Conservation (phyloP, 2,888 invertebrate species). For the Dynastes tityus region DNA sequence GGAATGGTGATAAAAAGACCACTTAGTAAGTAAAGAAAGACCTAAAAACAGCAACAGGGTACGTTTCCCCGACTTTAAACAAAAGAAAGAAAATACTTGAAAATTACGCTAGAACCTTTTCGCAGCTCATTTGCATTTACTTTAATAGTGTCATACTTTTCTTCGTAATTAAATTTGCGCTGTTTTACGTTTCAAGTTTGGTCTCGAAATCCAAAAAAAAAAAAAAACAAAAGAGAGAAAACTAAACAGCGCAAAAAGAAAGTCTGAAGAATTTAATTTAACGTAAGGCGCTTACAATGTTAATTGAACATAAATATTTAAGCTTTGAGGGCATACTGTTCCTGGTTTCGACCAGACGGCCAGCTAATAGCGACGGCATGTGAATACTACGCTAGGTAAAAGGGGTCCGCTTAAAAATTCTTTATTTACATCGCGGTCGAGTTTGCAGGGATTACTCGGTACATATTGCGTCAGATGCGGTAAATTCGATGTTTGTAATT, state of each 20-base stretch:
- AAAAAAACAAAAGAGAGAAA: not conserved
- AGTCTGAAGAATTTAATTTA: conserved; percentile 23
- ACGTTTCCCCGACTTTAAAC: not conserved
- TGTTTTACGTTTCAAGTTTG: not conserved
- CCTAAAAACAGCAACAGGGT: not conserved
- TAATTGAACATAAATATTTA: conserved; percentile 49
- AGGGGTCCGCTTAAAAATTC: conserved; percentile 18
- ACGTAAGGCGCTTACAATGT: conserved; percentile 40
- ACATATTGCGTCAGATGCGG: conserved; percentile 24
- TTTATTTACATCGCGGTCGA: conserved; percentile 16
- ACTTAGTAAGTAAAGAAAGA: not conserved
- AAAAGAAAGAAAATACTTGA: not conserved
- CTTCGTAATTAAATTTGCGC: conserved; percentile 26
- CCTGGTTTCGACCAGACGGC: not conserved
- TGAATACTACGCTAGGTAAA: conserved; percentile 1
- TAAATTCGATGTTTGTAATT: conserved; percentile 22
- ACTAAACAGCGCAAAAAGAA: conserved; percentile 11
- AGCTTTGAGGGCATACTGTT: not conserved
- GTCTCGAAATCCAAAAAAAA: not conserved
- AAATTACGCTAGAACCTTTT: conserved; percentile 13
- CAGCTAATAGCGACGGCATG: not conserved
- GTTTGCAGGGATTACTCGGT: conserved; percentile 27
- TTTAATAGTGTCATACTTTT: conserved; percentile 42
- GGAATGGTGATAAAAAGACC: not conserved
- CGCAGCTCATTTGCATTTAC: conserved; percentile 33